Percentiles rank a stretch among this genome's conserved stretches.
phyloP scores from a whole-genome alignment of 2,797 vertebrate genomes.

The Champsocephalus esox region DNA sequence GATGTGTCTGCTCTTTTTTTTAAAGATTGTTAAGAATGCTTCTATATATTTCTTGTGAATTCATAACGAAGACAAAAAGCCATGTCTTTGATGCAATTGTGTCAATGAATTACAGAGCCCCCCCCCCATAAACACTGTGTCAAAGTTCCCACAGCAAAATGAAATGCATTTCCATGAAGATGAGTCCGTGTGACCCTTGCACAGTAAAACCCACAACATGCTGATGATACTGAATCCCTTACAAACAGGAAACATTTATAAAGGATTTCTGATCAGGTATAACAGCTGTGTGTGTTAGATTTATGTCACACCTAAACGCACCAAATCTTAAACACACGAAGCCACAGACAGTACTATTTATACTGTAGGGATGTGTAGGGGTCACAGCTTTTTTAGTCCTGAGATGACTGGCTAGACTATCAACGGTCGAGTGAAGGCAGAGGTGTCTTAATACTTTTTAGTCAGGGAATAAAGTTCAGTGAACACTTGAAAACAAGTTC shows the following conservation, averaged over 20 bases:
- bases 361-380: too few species aligned
- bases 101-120: slow-evolving; percentile 18
- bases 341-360: background rate
- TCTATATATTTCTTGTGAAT: background rate
- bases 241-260: background rate
- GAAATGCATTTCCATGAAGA: background rate
- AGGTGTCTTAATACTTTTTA: too few species aligned
- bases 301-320: background rate
- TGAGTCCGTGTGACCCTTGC: slow-evolving; percentile 1
- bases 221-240: background rate
- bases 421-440: too few species aligned
- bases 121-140: background rate
- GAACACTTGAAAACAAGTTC: too few species aligned
- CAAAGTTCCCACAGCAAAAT: slow-evolving; percentile 22
- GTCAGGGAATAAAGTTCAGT: too few species aligned
- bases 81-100: background rate
- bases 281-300: background rate
- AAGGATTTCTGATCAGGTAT: background rate
- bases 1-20: too few species aligned
- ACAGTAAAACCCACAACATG: background rate
- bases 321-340: background rate
- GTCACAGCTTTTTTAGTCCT: too few species aligned
- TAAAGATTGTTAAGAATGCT: background rate
- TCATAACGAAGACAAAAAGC: background rate
- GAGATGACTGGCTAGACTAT: too few species aligned